Evolutionary conservation across 2,888 invertebrate species (phyloP), one percentile per base, ranked within the genome.

Genomic region (Lamellibrachia satsuma): DNA sequence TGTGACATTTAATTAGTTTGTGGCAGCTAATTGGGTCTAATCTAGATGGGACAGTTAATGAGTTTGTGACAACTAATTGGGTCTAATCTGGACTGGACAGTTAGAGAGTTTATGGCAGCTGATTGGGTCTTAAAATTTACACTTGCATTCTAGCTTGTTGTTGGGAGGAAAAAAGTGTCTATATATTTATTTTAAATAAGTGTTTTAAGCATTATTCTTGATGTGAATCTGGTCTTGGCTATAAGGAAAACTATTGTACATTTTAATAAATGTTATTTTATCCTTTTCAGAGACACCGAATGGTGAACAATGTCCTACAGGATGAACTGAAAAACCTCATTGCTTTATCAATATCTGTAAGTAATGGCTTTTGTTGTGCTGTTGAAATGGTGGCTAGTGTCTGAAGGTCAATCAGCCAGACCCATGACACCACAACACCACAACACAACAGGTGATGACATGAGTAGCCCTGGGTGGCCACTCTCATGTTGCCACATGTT

Each of bases 291-390:
- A 75, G 75, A 75, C 75, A 75, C 75, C 15, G 75, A 75, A 75
- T 75, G 75, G 75, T 75, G 75, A 75, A 75, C n/a, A n/a, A 75
- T 22, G 75, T 75, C 75, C 22, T 75, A 75, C 75, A 75, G n/a
- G 75, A 75, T 15, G 75, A 75, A 75, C 75, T 75, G 15, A 75
- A 75, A 75, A 75, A 15, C 75, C 15, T 75, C 75, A 75, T 75
- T 22, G 75, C 75, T 22, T 75, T 75, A 75, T 75, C 75, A 22
- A 75, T 75, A 75, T 75, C 75, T 75, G 75, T 75, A 75, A 75
- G 75, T 75, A 15, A 4, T 60, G 11, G 22, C 8, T 55, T 60
- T 75, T 75, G 75, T 75, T 4, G 75, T 22, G 75, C 22, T 75
- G 75, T 75, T 75, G 75, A 75, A 22, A 6, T 75, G 75, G n/a